Conservation (phyloP, 1,140 invertebrate species). For the Musca domestica region DNA sequence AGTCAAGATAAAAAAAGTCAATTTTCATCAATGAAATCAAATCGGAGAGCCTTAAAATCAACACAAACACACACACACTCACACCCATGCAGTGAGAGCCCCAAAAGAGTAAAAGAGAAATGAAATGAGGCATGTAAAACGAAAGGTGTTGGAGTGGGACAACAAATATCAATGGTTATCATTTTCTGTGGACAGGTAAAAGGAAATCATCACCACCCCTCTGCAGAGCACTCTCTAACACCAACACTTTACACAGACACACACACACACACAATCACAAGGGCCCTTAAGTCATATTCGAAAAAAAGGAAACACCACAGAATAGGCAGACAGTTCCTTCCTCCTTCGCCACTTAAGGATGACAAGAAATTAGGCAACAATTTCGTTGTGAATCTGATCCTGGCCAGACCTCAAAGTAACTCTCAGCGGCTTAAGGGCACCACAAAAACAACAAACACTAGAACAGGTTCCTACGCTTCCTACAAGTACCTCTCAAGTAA, state of each 20-base stretch:
- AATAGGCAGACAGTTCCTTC: not conserved
- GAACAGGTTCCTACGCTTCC: not conserved
- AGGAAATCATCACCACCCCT: not conserved
- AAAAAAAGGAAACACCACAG: not conserved
- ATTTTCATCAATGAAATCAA: slow-evolving; percentile 17
- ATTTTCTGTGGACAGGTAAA: not conserved
- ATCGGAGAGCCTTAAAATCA: too few species aligned
- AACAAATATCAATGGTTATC: not conserved
- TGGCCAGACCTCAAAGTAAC: not conserved
- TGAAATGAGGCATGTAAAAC: too few species aligned
- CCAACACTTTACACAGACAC: not conserved
- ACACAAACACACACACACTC: too few species aligned
- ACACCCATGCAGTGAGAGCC: too few species aligned
- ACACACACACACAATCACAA: too few species aligned
- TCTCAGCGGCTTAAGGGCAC: not conserved
- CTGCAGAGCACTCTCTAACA: not conserved
- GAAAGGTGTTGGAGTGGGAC: not conserved
- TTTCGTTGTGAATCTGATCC: not conserved
- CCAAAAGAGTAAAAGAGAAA: too few species aligned
- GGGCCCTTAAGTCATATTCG: too few species aligned
- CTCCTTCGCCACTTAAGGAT: not conserved
- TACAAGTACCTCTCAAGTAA: not conserved
- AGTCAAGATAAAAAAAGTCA: slow-evolving; percentile 15
- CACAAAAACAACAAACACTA: slow-evolving; percentile 1
- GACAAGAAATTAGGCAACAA: slow-evolving; percentile 16